A percentile compares a stretch with the other conserved stretches of the same genome.
Evolutionary conservation across 2,797 vertebrate species (phyloP).

Genomic region (Meda fulgida): DNA sequence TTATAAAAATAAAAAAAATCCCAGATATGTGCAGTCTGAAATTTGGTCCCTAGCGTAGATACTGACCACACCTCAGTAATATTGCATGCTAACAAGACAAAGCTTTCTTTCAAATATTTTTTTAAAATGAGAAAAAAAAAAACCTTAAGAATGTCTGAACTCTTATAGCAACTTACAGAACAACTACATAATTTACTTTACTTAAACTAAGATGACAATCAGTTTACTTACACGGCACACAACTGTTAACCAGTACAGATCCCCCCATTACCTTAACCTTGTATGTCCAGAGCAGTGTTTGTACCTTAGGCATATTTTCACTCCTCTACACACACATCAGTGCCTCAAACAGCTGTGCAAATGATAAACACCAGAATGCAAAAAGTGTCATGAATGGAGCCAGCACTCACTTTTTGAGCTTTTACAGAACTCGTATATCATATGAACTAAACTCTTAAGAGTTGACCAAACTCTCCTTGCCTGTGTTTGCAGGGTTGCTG

Average conservation of each 20-base stretch:
- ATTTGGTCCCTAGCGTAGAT: not conserved
- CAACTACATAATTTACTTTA: not conserved
- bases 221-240: not conserved
- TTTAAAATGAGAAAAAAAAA: not conserved
- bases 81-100: not conserved
- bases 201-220: conserved; percentile 14
- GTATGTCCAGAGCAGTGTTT: conserved; percentile 23
- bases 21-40: not conserved
- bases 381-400: conserved; percentile 16
- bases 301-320: conserved; percentile 33
- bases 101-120: not conserved
- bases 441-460: not conserved
- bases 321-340: not conserved
- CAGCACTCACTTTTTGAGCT: not conserved
- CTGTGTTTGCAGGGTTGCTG: not conserved
- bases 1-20: not conserved
- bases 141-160: not conserved
- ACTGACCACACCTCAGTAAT: not conserved
- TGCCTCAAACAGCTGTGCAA: conserved; percentile 27
- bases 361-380: conserved; percentile 30
- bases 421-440: not conserved
- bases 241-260: conserved; percentile 7
- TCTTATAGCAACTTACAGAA: not conserved
- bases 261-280: not conserved
- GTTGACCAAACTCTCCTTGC: not conserved